Evolutionary conservation across 2,797 vertebrate genomes (phyloP).

Genomic region (Poecilia velifera): DNA sequence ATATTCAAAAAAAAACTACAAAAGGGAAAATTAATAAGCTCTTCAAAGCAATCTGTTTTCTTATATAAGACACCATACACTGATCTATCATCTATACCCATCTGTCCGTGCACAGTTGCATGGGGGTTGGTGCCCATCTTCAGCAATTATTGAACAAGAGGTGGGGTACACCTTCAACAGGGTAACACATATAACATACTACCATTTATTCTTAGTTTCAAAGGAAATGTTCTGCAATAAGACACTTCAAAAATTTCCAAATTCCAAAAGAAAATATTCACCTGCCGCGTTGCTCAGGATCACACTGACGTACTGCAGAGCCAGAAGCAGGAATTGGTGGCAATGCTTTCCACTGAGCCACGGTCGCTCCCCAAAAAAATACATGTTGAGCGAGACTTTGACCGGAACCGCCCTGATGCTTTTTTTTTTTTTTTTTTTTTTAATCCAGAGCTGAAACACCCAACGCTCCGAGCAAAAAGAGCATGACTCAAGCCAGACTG

Average conservation of each 20-base stretch:
- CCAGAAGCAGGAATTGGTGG: background rate
- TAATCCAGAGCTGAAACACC: constrained; percentile 32
- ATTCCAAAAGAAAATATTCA: background rate
- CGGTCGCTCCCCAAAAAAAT: background rate
- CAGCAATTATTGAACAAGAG: background rate
- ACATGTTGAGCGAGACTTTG: constrained; percentile 14
- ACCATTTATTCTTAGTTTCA: background rate
- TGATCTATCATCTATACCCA: background rate
- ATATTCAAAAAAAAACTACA: background rate
- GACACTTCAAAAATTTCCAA: background rate
- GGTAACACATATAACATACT: background rate
- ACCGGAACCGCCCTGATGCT: constrained; percentile 14
- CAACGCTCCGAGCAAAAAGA: constrained; percentile 43
- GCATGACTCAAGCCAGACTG: constrained; percentile 31
- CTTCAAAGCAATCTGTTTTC: background rate
- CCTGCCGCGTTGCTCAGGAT: too few relatives aligned
- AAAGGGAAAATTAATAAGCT: background rate
- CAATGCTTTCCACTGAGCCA: background rate
- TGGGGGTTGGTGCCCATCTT: background rate
- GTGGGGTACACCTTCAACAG: background rate
- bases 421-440: constrained; percentile 24
- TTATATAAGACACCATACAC: background rate
- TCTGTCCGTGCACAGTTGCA: background rate
- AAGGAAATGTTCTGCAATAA: background rate
- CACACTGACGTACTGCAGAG: background rate